Base-by-base conservation (phyloP, 2,797 vertebrate species). In the Liparis tanakae region DNA sequence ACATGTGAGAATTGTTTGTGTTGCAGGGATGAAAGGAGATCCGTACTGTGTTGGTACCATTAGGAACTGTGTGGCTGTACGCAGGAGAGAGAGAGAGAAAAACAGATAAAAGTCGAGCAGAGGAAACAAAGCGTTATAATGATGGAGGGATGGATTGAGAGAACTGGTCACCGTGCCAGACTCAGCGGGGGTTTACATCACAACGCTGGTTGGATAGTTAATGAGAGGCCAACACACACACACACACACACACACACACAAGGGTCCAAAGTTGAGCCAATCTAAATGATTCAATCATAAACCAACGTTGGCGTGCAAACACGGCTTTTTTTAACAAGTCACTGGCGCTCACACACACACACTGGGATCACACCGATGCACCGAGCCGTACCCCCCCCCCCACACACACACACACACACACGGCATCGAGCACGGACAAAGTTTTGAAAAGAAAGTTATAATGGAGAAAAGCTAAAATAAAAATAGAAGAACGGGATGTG, bases 151-250 rank as follows among this genome's bases (percentile, higher is more conserved):
- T 72, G 30, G 71, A 75, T 79, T 80, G 87, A 63, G n/a, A 81
- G 86, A 83, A 60, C 64, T 55, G 85, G 88, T 88, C 82, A 80
- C 78, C 85, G 76, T 82, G 88, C 86, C 85, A 85, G 77, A 88
- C 90, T 85, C 91, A 83, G 91, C 67, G 8, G 87, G 92, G 83
- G 89, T 80, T 88, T 72, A 79, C 86, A 89, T 88, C 87, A 87
- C 88, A 89, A 79, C 72, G 56, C 85, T 82, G 86, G 80, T 74
- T 73, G 78, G 85, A 84, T 78, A 84, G 88, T 85, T 89, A 92
- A 91, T 84, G 85, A 89, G 86, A 84, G 71, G 75, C 86, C 25
- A 36, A 18, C 48, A 54, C 62, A 14, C 22, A 33, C 63, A 20
- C n/a, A n/a, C 74, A 60, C 67, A 70, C 67, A 54, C 60, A 61